Percentiles rank a stretch among this genome's conserved stretches.
Conservation (phyloP, 2,113 vertebrate species). For the Martes martes region DNA sequence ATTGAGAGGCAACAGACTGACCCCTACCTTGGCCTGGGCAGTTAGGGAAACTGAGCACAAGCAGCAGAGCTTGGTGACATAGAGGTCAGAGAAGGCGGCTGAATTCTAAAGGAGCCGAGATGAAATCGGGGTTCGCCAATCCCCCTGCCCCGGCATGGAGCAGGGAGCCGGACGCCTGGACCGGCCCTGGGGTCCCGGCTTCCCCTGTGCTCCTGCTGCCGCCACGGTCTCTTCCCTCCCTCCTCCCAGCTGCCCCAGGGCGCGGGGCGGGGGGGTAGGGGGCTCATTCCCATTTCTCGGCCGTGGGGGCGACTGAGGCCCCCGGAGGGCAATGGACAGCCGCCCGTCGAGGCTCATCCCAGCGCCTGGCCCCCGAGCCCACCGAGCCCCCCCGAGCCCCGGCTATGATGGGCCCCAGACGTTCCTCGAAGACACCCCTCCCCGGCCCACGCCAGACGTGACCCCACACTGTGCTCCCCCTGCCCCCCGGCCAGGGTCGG, state of each 20-base stretch:
- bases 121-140: background rate
- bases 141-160: accelerated
- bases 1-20: background rate
- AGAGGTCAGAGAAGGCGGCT: background rate
- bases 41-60: background rate
- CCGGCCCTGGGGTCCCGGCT: background rate
- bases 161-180: background rate
- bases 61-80: accelerated
- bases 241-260: background rate
- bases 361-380: accelerated
- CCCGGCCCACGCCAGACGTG: accelerated
- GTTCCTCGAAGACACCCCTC: background rate
- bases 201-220: accelerated
- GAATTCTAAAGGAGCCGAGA: background rate
- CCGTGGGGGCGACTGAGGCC: background rate
- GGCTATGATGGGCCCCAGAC: accelerated
- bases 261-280: no score
- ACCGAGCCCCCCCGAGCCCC: no score
- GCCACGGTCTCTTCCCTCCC: accelerated
- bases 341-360: background rate
- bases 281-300: background rate
- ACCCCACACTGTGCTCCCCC: no score
- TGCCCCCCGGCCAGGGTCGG: accelerated
- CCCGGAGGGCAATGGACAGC: accelerated
- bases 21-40: background rate